These are phyloP conservation scores for Danionella cerebrum DNA, from an alignment of 2,113 vertebrate species.

Conservation along the genomic window DNA sequence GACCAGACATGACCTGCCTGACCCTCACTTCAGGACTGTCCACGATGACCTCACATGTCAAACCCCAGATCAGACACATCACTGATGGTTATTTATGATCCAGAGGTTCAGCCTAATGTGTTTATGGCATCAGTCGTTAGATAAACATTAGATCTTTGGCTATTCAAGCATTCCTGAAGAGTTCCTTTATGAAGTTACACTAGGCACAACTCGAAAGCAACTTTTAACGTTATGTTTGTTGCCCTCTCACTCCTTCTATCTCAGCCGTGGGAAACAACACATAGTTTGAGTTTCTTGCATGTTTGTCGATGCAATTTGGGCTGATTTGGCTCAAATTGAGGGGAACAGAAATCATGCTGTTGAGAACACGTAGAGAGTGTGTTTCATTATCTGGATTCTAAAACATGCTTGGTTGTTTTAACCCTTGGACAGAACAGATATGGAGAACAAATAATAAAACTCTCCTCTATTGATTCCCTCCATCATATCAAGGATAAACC, in stretches of 20 bases:
- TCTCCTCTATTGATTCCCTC: too few relatives aligned
- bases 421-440: too few relatives aligned
- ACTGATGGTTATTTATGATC: conserved; percentile 1
- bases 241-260: background rate
- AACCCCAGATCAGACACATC: background rate
- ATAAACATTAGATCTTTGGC: background rate
- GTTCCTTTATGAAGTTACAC: background rate
- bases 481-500: too few relatives aligned
- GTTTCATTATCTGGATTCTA: conserved; percentile 24
- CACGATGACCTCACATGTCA: conserved; percentile 1
- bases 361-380: conserved; percentile 14
- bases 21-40: conserved; percentile 2
- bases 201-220: background rate
- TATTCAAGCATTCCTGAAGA: background rate
- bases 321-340: conserved; percentile 38
- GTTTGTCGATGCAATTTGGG: conserved; percentile 17
- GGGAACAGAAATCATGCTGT: conserved; percentile 16
- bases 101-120: background rate
- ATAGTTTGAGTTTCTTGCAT: conserved; percentile 21
- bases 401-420: too few relatives aligned
- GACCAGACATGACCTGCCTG: background rate
- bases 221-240: background rate
- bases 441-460: too few relatives aligned
- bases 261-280: conserved; percentile 21
- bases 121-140: background rate